phyloP scores from a whole-genome alignment of 53 echinoderm and acorn worm genomes.

The Apostichopus leukothele region DNA sequence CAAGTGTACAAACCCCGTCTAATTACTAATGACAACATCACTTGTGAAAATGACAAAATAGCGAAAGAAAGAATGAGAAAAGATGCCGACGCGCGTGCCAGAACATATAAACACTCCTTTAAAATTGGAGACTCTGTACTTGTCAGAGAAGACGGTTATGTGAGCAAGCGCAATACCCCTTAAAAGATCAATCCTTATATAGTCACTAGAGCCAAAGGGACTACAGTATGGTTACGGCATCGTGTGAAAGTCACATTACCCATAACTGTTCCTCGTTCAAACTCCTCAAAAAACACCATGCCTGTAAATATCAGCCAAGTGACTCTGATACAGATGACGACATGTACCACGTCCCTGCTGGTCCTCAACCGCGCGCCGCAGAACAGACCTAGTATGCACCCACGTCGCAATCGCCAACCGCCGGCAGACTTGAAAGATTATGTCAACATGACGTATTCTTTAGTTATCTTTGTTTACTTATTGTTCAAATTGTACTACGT shows the following conservation, averaged over 20 bases:
- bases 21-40: background rate
- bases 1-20: too few species aligned
- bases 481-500: too few species aligned
- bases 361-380: too few species aligned
- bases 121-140: slow-evolving; percentile 48
- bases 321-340: too few species aligned
- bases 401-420: too few species aligned
- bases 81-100: slow-evolving; percentile 40
- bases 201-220: background rate
- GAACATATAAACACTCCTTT: background rate
- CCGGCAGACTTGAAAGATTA: too few species aligned
- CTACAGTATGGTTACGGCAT: background rate
- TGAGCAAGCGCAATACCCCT: background rate
- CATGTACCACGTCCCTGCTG: too few species aligned
- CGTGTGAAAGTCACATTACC: background rate
- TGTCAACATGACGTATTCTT: too few species aligned
- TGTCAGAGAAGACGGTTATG: slow-evolving; percentile 5
- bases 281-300: background rate
- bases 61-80: slow-evolving; percentile 46
- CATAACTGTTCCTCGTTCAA: background rate
- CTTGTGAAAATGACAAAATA: slow-evolving; percentile 49
- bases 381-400: too few species aligned
- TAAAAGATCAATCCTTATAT: background rate
- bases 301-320: too few species aligned
- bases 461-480: too few species aligned